phyloP scores from a whole-genome alignment of 1,140 invertebrate species.

The Drosophila cardini region DNA sequence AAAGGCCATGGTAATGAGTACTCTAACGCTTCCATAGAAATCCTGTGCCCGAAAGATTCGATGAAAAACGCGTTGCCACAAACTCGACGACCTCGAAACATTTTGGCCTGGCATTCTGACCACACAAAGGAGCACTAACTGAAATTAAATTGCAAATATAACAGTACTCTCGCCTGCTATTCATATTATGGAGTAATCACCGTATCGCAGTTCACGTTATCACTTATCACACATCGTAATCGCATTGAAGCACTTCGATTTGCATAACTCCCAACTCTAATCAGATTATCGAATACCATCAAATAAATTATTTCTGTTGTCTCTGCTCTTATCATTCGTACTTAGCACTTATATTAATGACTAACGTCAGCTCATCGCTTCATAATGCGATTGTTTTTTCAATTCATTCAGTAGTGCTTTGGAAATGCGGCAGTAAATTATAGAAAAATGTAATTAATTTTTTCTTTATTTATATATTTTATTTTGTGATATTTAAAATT shows the following conservation, averaged over 20 bases:
- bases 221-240: constrained; percentile 21
- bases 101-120: constrained; percentile 7
- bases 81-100: constrained; percentile 8
- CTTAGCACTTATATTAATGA: constrained; percentile 4
- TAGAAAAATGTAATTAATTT: too few relatives aligned
- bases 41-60: constrained; percentile 43
- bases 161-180: background rate
- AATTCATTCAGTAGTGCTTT: background rate
- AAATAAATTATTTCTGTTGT: constrained; percentile 14
- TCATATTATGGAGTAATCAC: constrained; percentile 18
- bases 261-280: background rate
- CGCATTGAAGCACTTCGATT: constrained; percentile 17
- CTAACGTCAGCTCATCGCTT: background rate
- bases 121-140: constrained; percentile 23
- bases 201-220: constrained; percentile 46
- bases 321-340: background rate
- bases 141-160: constrained; percentile 19
- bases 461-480: too few relatives aligned
- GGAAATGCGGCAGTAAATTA: background rate
- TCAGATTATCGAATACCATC: background rate
- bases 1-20: constrained; percentile 47
- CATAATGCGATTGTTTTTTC: background rate
- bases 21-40: constrained; percentile 50
- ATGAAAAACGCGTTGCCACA: constrained; percentile 14
- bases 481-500: too few relatives aligned